These are phyloP conservation scores for Poecile montanus DNA, from an alignment of 2,797 vertebrate genomes.

Conservation along the genomic window DNA sequence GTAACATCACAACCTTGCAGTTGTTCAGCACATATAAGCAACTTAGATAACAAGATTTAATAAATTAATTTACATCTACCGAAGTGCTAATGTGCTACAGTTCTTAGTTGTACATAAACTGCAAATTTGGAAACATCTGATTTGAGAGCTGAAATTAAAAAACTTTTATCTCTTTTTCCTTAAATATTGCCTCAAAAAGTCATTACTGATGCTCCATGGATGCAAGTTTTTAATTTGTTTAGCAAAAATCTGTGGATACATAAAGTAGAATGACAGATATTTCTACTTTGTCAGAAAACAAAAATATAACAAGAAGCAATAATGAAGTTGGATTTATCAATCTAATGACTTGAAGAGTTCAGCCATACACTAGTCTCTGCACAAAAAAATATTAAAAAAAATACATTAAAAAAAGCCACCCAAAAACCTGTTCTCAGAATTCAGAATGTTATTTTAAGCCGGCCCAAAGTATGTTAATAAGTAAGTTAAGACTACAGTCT, in stretches of 20 bases:
- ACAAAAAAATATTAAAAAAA: not conserved
- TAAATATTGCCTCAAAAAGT: not conserved
- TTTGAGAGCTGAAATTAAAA: not conserved
- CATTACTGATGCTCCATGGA: not conserved
- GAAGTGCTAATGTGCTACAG: conserved; percentile 7
- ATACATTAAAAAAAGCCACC: not conserved
- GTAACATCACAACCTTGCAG: not conserved
- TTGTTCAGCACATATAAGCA: not conserved
- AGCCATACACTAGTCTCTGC: not conserved
- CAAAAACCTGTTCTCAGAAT: not conserved
- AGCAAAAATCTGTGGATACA: not conserved
- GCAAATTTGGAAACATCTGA: conserved; percentile 12
- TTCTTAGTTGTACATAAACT: not conserved
- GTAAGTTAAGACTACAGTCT: not conserved
- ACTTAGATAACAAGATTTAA: conserved; percentile 12
- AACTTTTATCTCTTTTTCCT: not conserved
- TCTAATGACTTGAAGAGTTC: not conserved
- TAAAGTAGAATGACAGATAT: not conserved
- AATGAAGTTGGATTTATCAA: not conserved
- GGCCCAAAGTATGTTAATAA: not conserved
- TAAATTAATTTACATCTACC: conserved; percentile 44
- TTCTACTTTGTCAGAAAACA: not conserved
- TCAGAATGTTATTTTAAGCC: not conserved
- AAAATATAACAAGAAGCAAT: not conserved
- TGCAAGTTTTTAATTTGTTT: not conserved